Percentiles rank a stretch among this genome's conserved stretches.
These are phyloP conservation scores for Drosophila macrospina DNA, from an alignment of 2,888 invertebrate species.

Conservation along the genomic window DNA sequence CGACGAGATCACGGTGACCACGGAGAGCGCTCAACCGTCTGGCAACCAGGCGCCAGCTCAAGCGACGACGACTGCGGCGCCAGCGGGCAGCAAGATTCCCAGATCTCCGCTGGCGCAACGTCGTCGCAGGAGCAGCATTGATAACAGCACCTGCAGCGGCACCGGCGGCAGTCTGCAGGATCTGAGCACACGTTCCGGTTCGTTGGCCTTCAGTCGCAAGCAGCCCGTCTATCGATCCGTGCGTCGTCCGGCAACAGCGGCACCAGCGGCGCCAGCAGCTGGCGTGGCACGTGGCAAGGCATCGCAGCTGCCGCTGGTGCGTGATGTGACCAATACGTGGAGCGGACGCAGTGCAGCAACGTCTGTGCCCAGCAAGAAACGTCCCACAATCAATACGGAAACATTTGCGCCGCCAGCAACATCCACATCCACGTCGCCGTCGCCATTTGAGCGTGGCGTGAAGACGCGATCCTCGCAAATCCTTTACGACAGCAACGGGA, in stretches of 20 bases:
- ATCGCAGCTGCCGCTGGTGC: constrained; percentile 73
- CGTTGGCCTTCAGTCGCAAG: constrained; percentile 82
- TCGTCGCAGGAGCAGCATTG: constrained; percentile 84
- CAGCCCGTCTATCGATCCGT: constrained; percentile 85
- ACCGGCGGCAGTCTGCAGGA: constrained; percentile 82
- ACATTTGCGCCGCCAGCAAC: constrained; percentile 86
- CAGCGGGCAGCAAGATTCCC: constrained; percentile 84
- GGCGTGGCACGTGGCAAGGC: constrained; percentile 50
- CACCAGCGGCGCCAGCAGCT: constrained; percentile 80
- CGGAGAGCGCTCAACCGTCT: constrained; percentile 70
- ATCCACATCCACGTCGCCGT: constrained; percentile 59
- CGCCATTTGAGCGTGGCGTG: constrained; percentile 86
- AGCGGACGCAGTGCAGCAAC: constrained; percentile 87
- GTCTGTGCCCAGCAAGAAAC: constrained; percentile 81
- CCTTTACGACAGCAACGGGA: constrained; percentile 86
- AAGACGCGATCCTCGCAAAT: constrained; percentile 83
- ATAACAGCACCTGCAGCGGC: constrained; percentile 79
- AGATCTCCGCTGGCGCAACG: constrained; percentile 83
- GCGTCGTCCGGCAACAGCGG: constrained; percentile 83
- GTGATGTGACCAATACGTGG: constrained; percentile 90
- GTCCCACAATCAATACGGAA: constrained; percentile 87
- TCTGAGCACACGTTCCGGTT: constrained; percentile 72
- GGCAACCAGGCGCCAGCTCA: not conserved
- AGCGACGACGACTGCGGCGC: not conserved
- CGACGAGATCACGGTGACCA: constrained; percentile 85